phyloP scores from a whole-genome alignment of 2,113 vertebrate species.

The Uria aalge region DNA sequence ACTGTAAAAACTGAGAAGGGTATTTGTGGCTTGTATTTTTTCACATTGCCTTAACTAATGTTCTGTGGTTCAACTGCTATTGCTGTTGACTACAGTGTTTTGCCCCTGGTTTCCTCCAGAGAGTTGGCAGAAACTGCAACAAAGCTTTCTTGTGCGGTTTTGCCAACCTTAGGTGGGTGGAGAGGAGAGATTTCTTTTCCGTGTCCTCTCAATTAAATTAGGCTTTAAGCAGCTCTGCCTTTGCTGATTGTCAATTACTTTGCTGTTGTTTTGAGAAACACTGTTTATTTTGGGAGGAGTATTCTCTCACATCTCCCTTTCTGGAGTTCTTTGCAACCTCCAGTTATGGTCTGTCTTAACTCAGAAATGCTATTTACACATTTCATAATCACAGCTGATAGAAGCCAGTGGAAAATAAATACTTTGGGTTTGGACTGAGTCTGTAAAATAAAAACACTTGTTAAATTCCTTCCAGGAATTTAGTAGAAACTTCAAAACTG shows the following conservation, averaged over 20 bases:
- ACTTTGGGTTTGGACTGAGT: background rate
- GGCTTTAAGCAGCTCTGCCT: background rate
- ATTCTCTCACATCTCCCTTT: background rate
- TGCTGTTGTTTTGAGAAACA: background rate
- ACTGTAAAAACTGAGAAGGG: background rate
- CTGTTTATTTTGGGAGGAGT: background rate
- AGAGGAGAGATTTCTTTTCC: background rate
- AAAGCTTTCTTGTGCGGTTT: background rate
- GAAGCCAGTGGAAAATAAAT: background rate
- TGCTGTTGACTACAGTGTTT: background rate
- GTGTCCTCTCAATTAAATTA: background rate
- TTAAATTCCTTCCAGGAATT: slow-evolving; percentile 12
- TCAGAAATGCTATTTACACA: background rate
- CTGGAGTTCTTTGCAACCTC: background rate
- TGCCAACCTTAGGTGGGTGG: background rate
- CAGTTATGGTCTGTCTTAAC: background rate
- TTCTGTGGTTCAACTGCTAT: background rate
- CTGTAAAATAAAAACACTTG: background rate
- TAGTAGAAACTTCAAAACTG: background rate
- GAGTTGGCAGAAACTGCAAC: background rate
- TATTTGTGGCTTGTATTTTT: background rate
- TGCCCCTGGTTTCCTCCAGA: background rate
- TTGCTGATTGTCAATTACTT: background rate
- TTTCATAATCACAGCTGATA: background rate
- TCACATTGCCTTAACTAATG: background rate